Conservation (phyloP, 64 coral and sea anemone species). For the Actinia equina region DNA sequence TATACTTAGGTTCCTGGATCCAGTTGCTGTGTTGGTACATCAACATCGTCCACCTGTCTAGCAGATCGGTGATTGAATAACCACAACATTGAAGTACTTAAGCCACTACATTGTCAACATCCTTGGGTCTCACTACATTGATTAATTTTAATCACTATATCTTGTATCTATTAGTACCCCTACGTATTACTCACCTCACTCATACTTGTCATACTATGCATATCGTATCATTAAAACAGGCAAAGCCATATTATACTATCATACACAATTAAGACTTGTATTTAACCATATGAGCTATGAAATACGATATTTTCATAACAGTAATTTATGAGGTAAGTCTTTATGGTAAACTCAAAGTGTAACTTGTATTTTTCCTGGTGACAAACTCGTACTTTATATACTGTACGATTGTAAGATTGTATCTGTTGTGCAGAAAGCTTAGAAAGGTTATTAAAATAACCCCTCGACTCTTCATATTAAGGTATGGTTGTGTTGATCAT, state of each 20-base stretch:
- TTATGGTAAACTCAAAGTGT: background rate
- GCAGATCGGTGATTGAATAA: background rate
- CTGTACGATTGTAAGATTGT: background rate
- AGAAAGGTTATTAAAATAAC: background rate
- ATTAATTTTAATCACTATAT: too few species aligned
- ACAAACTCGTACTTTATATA: background rate
- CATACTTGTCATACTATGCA: too few species aligned
- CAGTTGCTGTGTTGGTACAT: background rate
- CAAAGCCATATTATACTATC: background rate
- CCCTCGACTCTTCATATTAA: background rate
- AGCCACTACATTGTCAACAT: too few species aligned
- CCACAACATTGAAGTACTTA: background rate
- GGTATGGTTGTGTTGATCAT: background rate
- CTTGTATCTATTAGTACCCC: too few species aligned
- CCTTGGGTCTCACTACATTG: background rate
- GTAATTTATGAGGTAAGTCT: background rate
- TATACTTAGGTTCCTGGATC: slow-evolving; percentile 1
- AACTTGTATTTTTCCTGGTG: background rate
- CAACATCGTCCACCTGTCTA: background rate
- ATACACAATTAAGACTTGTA: background rate
- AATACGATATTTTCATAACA: background rate
- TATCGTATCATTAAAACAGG: too few species aligned
- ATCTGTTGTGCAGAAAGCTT: background rate
- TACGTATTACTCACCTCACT: too few species aligned
- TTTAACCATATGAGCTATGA: background rate